phyloP scores from a whole-genome alignment of 2,113 vertebrate species.

The Phainopepla nitens region DNA sequence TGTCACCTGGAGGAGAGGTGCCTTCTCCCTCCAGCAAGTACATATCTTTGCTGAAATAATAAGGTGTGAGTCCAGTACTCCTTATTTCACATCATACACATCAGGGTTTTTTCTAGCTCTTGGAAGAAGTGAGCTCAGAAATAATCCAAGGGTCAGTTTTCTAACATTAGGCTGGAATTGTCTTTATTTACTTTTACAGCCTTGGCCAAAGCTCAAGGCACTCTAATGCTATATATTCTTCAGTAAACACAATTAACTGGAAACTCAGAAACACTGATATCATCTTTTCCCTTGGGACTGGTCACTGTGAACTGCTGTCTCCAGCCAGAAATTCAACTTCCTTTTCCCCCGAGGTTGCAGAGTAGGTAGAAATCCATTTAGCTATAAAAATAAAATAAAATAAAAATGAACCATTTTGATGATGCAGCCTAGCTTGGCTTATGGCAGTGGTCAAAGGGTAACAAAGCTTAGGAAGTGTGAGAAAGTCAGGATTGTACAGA shows the following conservation, averaged over 20 bases:
- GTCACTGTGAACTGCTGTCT: background rate
- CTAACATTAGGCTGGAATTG: constrained; percentile 31
- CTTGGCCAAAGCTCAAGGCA: constrained; percentile 21
- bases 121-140: constrained; percentile 32
- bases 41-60: background rate
- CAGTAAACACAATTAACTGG: constrained; percentile 56
- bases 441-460: background rate
- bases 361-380: background rate
- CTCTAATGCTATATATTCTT: constrained; percentile 6
- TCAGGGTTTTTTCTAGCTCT: background rate
- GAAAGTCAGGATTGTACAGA: background rate
- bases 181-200: constrained; percentile 48
- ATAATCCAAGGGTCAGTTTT: constrained; percentile 21
- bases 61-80: background rate
- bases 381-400: too few relatives aligned
- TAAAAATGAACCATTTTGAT: background rate
- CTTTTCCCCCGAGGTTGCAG: background rate
- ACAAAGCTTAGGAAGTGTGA: background rate
- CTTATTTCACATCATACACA: background rate
- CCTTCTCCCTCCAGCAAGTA: background rate
- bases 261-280: constrained; percentile 23
- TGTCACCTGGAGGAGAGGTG: background rate
- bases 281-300: constrained; percentile 25
- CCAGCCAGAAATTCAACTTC: background rate
- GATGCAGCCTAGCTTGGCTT: background rate